phyloP scores from a whole-genome alignment of 2,888 invertebrate species.

The Resseliella maxima region DNA sequence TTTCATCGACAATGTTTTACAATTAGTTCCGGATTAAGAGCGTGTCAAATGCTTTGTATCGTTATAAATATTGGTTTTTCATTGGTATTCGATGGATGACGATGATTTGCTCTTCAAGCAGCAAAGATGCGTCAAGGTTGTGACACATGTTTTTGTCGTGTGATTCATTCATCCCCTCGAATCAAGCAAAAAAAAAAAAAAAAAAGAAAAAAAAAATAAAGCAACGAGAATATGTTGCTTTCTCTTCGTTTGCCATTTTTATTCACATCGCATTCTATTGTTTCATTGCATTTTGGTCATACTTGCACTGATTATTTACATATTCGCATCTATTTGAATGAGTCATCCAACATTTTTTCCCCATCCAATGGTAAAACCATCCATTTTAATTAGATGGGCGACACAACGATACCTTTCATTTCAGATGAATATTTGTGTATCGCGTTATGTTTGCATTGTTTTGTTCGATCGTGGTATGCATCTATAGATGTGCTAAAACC shows the following conservation, averaged over 20 bases:
- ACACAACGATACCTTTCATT: not conserved
- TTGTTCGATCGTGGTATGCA: not conserved
- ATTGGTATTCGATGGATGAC: constrained; percentile 8
- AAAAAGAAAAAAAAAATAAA: too few species aligned
- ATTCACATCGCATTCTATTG: not conserved
- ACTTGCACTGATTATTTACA: too few species aligned
- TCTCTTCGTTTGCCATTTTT: not conserved
- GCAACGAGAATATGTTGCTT: too few species aligned
- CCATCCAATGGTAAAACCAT: not conserved
- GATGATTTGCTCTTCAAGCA: not conserved
- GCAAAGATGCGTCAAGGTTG: not conserved
- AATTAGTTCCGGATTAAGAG: constrained; percentile 45
- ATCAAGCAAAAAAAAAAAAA: not conserved
- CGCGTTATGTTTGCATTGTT: not conserved
- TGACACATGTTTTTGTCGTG: constrained; percentile 27
- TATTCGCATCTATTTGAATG: too few species aligned
- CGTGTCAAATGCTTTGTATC: not conserved
- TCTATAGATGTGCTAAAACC: not conserved
- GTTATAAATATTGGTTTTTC: constrained; percentile 12
- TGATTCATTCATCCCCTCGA: not conserved
- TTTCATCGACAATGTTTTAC: constrained; percentile 36
- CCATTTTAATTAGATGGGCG: constrained; percentile 34
- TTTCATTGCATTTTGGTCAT: not conserved
- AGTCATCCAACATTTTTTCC: too few species aligned
- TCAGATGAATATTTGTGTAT: not conserved